Evolutionary conservation across 1,140 invertebrate genomes (phyloP).

Genomic region (Aradophagus sp.): DNA sequence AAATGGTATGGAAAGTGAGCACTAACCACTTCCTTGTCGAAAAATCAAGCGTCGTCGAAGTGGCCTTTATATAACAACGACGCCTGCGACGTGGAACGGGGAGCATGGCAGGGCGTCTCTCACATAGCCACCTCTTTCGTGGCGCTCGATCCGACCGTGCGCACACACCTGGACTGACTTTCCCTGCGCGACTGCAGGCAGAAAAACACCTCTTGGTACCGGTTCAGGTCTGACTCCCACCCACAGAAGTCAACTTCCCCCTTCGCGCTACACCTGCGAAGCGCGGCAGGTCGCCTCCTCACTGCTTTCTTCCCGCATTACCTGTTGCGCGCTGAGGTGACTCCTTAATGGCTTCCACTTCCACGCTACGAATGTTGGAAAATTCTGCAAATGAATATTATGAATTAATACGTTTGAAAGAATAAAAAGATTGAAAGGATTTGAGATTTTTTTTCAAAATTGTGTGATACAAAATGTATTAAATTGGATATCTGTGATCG

Average conservation of each 20-base stretch:
- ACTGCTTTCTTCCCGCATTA: conserved; percentile 55
- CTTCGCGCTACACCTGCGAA: conserved; percentile 59
- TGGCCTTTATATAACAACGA: too few species aligned
- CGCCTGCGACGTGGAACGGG: conserved; percentile 13
- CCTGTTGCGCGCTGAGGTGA: conserved; percentile 62
- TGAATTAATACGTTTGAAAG: too few species aligned
- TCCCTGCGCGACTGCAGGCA: conserved; percentile 64
- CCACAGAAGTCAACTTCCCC: conserved; percentile 53
- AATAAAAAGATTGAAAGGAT: too few species aligned
- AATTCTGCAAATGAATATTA: too few species aligned
- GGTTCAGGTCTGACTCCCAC: conserved; percentile 67
- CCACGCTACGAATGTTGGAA: too few species aligned
- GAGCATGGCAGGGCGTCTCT: conserved; percentile 28
- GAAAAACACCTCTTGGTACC: conserved; percentile 58
- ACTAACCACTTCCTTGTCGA: too few species aligned
- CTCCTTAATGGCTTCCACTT: conserved; percentile 17
- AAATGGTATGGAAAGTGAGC: too few species aligned
- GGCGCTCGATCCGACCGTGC: conserved; percentile 4
- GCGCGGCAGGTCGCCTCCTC: conserved; percentile 32
- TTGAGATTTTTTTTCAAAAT: too few species aligned
- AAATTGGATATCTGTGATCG: too few species aligned
- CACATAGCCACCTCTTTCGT: conserved; percentile 34
- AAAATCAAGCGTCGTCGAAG: too few species aligned
- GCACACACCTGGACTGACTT: conserved; percentile 62
- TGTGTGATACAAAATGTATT: too few species aligned